Percentiles rank a stretch among this genome's conserved stretches.
phyloP scores from a whole-genome alignment of 53 echinoderm and acorn worm species.

The Apostichopus leukothele region DNA sequence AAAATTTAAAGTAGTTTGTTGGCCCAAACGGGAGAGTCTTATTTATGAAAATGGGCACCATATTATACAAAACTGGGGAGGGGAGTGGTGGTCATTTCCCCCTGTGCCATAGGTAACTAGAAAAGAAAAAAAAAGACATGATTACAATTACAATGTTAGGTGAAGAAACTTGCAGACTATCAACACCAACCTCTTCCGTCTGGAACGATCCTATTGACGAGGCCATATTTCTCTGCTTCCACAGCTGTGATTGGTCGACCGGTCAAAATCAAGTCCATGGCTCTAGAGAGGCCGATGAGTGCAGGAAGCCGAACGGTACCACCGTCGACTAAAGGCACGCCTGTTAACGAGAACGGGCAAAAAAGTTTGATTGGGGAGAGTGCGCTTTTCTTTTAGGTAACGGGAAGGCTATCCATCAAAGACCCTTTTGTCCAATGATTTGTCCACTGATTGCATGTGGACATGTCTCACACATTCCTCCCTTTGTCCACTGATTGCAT shows the following conservation, averaged over 20 bases:
- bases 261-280: slow-evolving; percentile 86
- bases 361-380: not conserved
- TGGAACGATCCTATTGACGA: slow-evolving; percentile 87
- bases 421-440: slow-evolving; percentile 76
- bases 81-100: no score
- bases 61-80: no score
- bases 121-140: no score
- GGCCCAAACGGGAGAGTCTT: no score
- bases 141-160: no score
- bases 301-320: slow-evolving; percentile 86
- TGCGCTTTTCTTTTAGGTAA: not conserved
- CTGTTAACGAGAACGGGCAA: slow-evolving; percentile 23
- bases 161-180: no score
- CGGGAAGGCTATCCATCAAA: slow-evolving; percentile 64
- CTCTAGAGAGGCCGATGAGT: slow-evolving; percentile 87
- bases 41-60: no score
- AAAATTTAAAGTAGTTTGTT: no score
- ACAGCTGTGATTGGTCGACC: slow-evolving; percentile 82
- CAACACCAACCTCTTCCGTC: slow-evolving; percentile 72
- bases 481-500: no score
- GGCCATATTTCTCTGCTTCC: slow-evolving; percentile 81
- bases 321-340: slow-evolving; percentile 91
- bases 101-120: no score
- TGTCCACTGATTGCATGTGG: no score
- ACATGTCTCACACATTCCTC: no score